Evolutionary conservation across 2,888 invertebrate species (phyloP).

Genomic region (Lacanobia wlatinum): DNA sequence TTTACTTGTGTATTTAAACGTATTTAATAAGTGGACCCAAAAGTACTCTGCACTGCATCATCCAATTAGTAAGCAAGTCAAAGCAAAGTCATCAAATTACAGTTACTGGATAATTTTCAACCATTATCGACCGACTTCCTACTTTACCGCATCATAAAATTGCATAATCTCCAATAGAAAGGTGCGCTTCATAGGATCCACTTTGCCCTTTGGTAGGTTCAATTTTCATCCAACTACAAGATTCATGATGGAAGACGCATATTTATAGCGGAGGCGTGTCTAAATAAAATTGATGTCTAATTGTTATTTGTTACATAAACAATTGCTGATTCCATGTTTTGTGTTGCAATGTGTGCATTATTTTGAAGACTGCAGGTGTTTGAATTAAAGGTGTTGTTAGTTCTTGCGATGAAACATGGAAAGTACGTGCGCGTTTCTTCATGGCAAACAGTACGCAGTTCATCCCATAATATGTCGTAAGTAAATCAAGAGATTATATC

Average conservation of each 20-base stretch:
- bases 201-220: conserved; percentile 63
- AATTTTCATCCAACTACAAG: conserved; percentile 61
- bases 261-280: conserved; percentile 66
- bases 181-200: conserved; percentile 45
- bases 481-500: conserved; percentile 20
- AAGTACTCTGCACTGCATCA: background rate
- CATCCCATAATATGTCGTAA: conserved; percentile 29
- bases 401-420: conserved; percentile 18
- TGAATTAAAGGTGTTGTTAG: conserved; percentile 25
- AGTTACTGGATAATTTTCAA: conserved; percentile 10
- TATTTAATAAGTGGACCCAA: background rate
- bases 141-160: conserved; percentile 25
- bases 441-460: conserved; percentile 2
- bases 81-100: conserved; percentile 5
- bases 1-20: background rate
- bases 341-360: conserved; percentile 46
- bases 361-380: conserved; percentile 33
- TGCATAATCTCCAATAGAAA: conserved; percentile 55
- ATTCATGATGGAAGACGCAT: conserved; percentile 56
- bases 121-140: conserved; percentile 30
- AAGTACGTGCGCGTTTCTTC: conserved; percentile 5
- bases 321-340: conserved; percentile 44
- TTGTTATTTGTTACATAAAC: conserved; percentile 69
- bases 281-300: conserved; percentile 66
- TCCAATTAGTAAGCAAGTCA: conserved; percentile 2